phyloP scores from a whole-genome alignment of 2,888 invertebrate species.

The Belgica antarctica region DNA sequence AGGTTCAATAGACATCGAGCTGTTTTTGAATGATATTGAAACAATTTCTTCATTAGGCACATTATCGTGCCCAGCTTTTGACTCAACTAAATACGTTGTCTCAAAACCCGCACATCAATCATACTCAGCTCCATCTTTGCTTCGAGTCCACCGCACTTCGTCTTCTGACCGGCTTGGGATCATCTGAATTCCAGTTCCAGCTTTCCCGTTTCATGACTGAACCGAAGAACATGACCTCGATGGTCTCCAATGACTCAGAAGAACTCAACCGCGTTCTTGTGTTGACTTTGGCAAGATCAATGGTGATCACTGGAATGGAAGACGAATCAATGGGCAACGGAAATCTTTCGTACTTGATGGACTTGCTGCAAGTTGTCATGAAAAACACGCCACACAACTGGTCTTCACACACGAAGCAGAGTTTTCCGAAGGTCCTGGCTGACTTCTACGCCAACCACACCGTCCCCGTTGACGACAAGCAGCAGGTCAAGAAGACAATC shows the following conservation, averaged over 20 bases:
- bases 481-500: conserved; percentile 84
- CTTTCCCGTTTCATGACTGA: conserved; percentile 88
- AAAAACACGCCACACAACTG: conserved; percentile 93
- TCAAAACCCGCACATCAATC: conserved; percentile 89
- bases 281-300: conserved; percentile 86
- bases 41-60: conserved; percentile 62
- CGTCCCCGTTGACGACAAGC: conserved; percentile 86
- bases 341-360: conserved; percentile 57
- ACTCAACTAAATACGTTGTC: conserved; percentile 89
- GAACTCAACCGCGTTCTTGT: conserved; percentile 92
- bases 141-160: conserved; percentile 85
- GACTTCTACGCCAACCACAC: conserved; percentile 84
- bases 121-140: conserved; percentile 92
- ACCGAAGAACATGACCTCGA: conserved; percentile 68
- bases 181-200: conserved; percentile 91
- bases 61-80: conserved; percentile 87
- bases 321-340: conserved; percentile 65
- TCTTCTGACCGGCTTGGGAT: conserved; percentile 85
- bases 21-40: neutral
- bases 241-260: conserved; percentile 91
- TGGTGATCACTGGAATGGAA: conserved; percentile 78
- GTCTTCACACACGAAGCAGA: conserved; percentile 88
- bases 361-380: conserved; percentile 83
- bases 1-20: neutral
- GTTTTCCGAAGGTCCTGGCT: conserved; percentile 84